A percentile compares a stretch with the other conserved stretches of the same genome.
Conservation (phyloP, 2,888 invertebrate genomes). For the Pollenia amentaria region DNA sequence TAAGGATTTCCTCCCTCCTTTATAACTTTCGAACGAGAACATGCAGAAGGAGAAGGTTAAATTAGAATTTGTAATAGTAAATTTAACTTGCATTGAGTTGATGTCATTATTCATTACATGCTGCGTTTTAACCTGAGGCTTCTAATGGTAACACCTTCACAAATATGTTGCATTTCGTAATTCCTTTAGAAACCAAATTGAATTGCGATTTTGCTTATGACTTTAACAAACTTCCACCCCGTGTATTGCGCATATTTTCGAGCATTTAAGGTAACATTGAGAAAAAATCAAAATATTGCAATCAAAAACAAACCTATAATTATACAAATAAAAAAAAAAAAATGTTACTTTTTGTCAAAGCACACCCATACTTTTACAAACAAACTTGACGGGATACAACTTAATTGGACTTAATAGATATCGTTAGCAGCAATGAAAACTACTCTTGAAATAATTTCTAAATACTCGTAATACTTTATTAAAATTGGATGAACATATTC, state of each 20-base stretch:
- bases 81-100: constrained; percentile 51
- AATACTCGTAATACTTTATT: background rate
- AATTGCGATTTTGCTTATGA: constrained; percentile 44
- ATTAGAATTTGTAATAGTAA: constrained; percentile 51
- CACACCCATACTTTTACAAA: constrained; percentile 16
- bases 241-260: background rate
- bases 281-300: constrained; percentile 63
- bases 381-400: constrained; percentile 1
- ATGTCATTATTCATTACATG: constrained; percentile 47
- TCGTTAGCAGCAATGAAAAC: constrained; percentile 2
- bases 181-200: constrained; percentile 51
- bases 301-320: constrained; percentile 72
- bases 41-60: constrained; percentile 26
- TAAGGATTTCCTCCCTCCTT: constrained; percentile 20
- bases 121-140: constrained; percentile 67
- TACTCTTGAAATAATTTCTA: too few species aligned
- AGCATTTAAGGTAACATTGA: constrained; percentile 2
- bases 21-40: background rate
- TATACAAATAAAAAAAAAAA: constrained; percentile 41
- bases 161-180: constrained; percentile 67
- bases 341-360: constrained; percentile 51
- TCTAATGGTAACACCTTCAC: constrained; percentile 67
- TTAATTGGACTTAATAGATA: background rate
- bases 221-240: constrained; percentile 58
- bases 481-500: background rate